Percentiles rank a stretch among this genome's conserved stretches.
Conservation (phyloP, 2,113 vertebrate species). For the Nipponia nippon region DNA sequence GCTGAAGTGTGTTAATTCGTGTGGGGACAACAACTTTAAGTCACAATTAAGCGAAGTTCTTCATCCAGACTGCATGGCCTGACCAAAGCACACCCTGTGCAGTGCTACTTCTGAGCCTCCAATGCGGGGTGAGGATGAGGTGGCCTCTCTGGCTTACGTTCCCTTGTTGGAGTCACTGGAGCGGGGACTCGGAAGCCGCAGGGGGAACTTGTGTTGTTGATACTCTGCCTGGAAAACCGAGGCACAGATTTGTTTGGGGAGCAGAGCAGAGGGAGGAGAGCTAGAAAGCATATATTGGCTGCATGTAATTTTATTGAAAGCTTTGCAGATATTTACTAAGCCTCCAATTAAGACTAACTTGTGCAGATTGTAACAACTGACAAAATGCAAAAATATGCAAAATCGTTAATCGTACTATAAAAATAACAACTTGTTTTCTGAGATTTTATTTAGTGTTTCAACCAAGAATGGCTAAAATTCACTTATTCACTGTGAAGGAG, state of each 20-base stretch:
- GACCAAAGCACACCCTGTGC: not conserved
- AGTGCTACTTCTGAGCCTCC: not conserved
- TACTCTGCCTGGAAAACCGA: not conserved
- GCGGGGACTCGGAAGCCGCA: not conserved
- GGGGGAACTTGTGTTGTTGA: not conserved
- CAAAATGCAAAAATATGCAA: not conserved
- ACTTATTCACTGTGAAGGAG: not conserved
- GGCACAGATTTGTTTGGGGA: not conserved
- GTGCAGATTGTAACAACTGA: not conserved
- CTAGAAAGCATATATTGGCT: not conserved
- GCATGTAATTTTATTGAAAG: not conserved
- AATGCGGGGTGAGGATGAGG: not conserved
- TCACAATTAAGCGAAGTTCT: not conserved
- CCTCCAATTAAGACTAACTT: not conserved
- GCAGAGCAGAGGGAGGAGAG: not conserved
- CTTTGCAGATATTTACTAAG: not conserved
- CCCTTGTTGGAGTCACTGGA: not conserved
- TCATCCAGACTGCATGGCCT: accelerated
- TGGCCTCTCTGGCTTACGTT: not conserved
- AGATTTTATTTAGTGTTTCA: not conserved
- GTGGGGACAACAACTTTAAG: not conserved
- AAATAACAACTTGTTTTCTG: not conserved
- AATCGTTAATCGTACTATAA: not conserved
- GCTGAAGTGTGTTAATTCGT: not conserved
- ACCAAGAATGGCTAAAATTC: not conserved